Percentiles rank a stretch among this genome's conserved stretches.
Evolutionary conservation across 2,113 vertebrate genomes (phyloP).

Genomic region (Octodon degus): DNA sequence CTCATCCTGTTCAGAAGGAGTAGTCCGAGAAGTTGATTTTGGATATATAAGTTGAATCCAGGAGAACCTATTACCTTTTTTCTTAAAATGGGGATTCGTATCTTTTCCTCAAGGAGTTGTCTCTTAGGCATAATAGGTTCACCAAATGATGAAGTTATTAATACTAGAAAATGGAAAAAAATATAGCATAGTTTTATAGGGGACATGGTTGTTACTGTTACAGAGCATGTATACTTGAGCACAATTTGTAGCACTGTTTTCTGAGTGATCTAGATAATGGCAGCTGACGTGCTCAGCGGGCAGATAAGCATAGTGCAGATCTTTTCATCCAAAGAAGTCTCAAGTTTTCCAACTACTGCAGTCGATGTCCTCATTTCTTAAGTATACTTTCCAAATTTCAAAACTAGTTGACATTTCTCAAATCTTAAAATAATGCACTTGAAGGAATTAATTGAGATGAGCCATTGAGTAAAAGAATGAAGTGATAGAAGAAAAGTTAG

Average conservation of each 20-base stretch:
- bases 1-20: not conserved
- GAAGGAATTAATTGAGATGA: not conserved
- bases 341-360: not conserved
- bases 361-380: not conserved
- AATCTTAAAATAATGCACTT: not conserved
- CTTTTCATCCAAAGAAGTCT: not conserved
- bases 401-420: conserved; percentile 11
- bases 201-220: not conserved
- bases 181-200: no score
- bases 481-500: conserved; percentile 7
- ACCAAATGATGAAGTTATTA: not conserved
- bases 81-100: not conserved
- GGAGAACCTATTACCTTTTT: not conserved
- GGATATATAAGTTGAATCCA: not conserved
- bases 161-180: not conserved
- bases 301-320: not conserved
- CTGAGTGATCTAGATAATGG: not conserved
- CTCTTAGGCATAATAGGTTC: not conserved
- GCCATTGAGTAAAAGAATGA: not conserved
- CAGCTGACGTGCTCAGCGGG: not conserved
- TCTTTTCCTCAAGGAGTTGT: not conserved
- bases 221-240: not conserved
- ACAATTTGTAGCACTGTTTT: not conserved
- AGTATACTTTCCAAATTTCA: not conserved
- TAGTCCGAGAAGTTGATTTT: not conserved